Percentiles rank a stretch among this genome's conserved stretches.
phyloP scores from a whole-genome alignment of 2,888 invertebrate genomes.

The Orchesellides sinensis region DNA sequence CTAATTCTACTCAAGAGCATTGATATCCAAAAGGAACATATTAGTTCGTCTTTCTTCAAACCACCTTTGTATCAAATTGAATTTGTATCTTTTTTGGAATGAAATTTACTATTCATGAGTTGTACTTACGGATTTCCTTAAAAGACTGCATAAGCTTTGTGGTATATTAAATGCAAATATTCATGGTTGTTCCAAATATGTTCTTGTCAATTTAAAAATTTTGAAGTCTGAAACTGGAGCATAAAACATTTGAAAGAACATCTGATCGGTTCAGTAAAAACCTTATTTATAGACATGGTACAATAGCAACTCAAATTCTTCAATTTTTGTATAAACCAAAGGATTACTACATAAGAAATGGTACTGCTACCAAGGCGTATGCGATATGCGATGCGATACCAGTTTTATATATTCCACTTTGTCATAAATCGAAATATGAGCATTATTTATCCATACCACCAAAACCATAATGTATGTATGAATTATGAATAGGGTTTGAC shows the following conservation, averaged over 20 bases:
- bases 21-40: slow-evolving; percentile 5
- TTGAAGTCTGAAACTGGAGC: slow-evolving; percentile 15
- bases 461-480: too few species aligned
- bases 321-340: neutral
- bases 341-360: neutral
- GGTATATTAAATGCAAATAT: neutral
- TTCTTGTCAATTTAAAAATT: slow-evolving; percentile 14
- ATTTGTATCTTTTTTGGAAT: slow-evolving; percentile 22
- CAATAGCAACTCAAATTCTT: neutral
- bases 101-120: slow-evolving; percentile 4
- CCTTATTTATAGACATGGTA: neutral
- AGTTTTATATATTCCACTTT: too few species aligned
- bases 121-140: neutral
- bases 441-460: too few species aligned
- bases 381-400: neutral
- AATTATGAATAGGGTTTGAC: too few species aligned
- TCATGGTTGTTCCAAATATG: neutral
- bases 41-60: slow-evolving; percentile 1
- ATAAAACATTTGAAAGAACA: neutral
- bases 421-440: too few species aligned
- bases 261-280: neutral
- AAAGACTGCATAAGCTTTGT: too few species aligned
- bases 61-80: slow-evolving; percentile 15
- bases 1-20: neutral
- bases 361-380: neutral